phyloP scores from a whole-genome alignment of 2,797 vertebrate genomes.

The Sebastes itinus region DNA sequence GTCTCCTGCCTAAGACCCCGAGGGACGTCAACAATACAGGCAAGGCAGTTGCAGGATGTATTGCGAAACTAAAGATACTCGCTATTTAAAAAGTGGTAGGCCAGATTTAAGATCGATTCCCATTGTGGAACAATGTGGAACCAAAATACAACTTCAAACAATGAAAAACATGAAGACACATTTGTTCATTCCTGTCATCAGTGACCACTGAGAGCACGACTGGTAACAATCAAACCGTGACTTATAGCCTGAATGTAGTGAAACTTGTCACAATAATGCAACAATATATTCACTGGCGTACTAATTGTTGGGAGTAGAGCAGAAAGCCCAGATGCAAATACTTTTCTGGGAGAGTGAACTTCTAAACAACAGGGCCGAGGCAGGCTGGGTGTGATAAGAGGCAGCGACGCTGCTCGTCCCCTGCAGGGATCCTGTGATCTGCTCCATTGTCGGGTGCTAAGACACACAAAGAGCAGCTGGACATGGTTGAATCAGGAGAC shows the following conservation, averaged over 20 bases:
- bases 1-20: conserved; percentile 60
- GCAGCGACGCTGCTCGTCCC: conserved; percentile 65
- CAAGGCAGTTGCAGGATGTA: conserved; percentile 18
- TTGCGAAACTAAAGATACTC: conserved; percentile 38
- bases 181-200: conserved; percentile 2
- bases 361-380: conserved; percentile 52
- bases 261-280: conserved; percentile 17
- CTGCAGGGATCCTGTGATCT: conserved; percentile 78
- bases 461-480: conserved; percentile 83
- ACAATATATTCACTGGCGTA: conserved; percentile 34
- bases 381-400: conserved; percentile 64
- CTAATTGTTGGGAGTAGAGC: conserved; percentile 27
- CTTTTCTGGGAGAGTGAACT: conserved; percentile 74
- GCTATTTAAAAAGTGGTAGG: not conserved
- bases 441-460: conserved; percentile 70
- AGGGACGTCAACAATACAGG: conserved; percentile 56
- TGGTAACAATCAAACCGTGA: conserved; percentile 4
- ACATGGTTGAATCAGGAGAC: conserved; percentile 78
- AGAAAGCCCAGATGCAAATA: conserved; percentile 56
- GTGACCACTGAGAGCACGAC: conserved; percentile 6
- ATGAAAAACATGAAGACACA: not conserved
- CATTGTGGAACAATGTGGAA: not conserved
- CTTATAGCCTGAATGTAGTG: not conserved
- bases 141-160: not conserved
- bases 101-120: not conserved